Conservation (phyloP, 2,113 vertebrate genomes). For the Chlorodrepanis virens region DNA sequence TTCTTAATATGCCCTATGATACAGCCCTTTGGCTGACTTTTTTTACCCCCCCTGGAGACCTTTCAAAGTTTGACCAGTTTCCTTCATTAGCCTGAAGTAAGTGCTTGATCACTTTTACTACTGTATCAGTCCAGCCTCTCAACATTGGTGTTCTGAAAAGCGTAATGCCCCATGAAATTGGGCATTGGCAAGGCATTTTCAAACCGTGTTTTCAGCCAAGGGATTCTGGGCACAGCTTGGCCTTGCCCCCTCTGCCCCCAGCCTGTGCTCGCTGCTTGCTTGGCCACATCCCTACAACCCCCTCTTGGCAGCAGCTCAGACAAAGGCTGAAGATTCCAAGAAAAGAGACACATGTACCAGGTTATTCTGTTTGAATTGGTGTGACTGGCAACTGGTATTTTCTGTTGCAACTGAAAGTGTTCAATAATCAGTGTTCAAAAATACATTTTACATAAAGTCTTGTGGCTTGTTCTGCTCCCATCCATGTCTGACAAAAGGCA, state of each 20-base stretch:
- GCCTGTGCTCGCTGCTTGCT: rapidly evolving
- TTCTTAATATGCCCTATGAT: background rate
- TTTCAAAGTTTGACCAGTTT: background rate
- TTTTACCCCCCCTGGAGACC: background rate
- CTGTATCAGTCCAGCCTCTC: background rate
- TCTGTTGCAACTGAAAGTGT: background rate
- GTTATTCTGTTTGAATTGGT: background rate
- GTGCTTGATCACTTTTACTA: background rate
- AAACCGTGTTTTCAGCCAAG: background rate
- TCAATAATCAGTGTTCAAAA: slow-evolving; percentile 23
- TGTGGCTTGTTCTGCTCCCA: background rate
- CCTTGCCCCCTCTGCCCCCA: background rate
- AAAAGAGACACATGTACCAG: background rate
- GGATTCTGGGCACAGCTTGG: background rate
- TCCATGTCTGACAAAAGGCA: background rate
- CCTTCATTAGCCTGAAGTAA: background rate
- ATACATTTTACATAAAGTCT: background rate
- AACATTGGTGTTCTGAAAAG: background rate
- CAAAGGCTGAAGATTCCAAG: background rate
- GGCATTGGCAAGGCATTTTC: background rate
- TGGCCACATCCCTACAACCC: background rate
- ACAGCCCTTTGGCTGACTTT: background rate
- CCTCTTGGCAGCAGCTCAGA: background rate
- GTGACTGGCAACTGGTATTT: background rate
- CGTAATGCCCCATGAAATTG: background rate